A percentile compares a stretch with the other conserved stretches of the same genome.
These are phyloP conservation scores for Oceanodroma leucorhoa DNA, from an alignment of 2,797 vertebrate species.

Conservation along the genomic window DNA sequence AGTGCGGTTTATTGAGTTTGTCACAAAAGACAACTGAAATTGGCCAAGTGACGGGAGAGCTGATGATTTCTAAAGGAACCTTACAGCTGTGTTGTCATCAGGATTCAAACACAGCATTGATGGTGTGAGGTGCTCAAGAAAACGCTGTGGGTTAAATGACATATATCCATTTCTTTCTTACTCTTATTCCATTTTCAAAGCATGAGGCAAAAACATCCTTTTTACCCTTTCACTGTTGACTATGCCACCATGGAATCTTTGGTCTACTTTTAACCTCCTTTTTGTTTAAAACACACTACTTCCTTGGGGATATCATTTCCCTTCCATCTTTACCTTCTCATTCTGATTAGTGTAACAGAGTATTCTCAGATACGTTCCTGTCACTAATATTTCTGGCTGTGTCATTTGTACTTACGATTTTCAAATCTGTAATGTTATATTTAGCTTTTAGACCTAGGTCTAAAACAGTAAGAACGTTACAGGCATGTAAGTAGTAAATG, in stretches of 20 bases:
- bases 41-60: neutral
- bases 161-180: neutral
- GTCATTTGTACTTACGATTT: neutral
- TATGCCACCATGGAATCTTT: neutral
- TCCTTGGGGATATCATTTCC: neutral
- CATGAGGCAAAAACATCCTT: neutral
- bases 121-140: neutral
- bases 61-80: neutral
- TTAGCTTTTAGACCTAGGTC: neutral
- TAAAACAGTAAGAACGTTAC: rapidly evolving
- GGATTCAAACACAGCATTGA: neutral
- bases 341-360: neutral
- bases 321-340: neutral
- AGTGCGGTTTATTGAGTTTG: neutral
- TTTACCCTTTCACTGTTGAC: neutral
- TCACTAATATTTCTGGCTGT: neutral
- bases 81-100: neutral
- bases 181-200: neutral
- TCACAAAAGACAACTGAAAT: neutral
- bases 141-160: neutral
- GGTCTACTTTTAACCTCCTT: neutral
- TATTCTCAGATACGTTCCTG: rapidly evolving
- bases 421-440: neutral
- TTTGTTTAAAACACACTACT: neutral
- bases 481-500: neutral